A percentile compares a stretch with the other conserved stretches of the same genome.
phyloP scores from a whole-genome alignment of 2,113 vertebrate species.

The Pygathrix nemaeus region DNA sequence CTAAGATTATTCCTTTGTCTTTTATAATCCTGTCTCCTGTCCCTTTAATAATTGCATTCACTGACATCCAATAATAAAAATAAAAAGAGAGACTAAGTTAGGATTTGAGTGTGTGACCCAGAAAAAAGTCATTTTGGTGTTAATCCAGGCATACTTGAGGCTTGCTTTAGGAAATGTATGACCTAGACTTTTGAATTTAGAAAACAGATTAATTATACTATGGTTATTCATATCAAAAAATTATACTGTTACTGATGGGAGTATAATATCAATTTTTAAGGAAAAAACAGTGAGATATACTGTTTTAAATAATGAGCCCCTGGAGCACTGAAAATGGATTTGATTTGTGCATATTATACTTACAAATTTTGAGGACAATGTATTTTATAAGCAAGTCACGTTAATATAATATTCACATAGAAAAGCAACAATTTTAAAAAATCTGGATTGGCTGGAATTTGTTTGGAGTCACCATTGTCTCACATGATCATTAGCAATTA shows the following conservation, averaged over 20 bases:
- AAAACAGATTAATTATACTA: conserved; percentile 16
- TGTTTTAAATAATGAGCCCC: neutral
- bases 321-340: neutral
- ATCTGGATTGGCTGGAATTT: neutral
- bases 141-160: conserved; percentile 38
- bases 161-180: conserved; percentile 8
- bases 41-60: conserved; percentile 43
- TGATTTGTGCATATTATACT: neutral
- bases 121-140: conserved; percentile 28
- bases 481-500: neutral
- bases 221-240: conserved; percentile 26
- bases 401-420: neutral
- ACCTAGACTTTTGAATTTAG: conserved; percentile 52
- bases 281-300: neutral
- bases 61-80: conserved; percentile 41
- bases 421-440: neutral
- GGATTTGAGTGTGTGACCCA: conserved; percentile 21
- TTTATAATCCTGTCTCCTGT: conserved; percentile 34
- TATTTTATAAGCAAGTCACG: neutral
- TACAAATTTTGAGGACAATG: neutral
- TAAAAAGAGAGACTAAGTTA: conserved; percentile 10
- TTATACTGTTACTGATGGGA: neutral
- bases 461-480: neutral
- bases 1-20: conserved; percentile 40
- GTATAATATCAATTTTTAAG: neutral